Conservation (phyloP, 2,888 invertebrate species). For the Megamerina dolium region DNA sequence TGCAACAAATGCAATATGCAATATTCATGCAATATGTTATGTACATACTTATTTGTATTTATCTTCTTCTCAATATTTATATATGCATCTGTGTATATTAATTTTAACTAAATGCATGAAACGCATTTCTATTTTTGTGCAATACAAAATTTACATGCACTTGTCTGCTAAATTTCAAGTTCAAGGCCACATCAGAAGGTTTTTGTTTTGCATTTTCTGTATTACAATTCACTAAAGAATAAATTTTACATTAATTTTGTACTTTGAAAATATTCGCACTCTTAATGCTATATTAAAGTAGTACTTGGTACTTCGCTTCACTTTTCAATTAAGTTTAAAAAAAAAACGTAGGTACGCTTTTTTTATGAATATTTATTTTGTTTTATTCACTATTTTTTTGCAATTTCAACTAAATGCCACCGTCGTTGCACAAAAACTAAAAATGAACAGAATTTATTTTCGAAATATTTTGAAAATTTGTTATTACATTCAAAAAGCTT, state of each 20-base stretch:
- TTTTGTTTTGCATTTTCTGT: background rate
- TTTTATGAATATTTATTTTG: too few relatives aligned
- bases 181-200: constrained; percentile 3
- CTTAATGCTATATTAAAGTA: background rate
- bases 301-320: background rate
- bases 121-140: background rate
- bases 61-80: too few relatives aligned
- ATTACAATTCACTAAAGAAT: too few relatives aligned
- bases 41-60: too few relatives aligned
- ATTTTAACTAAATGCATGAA: too few relatives aligned
- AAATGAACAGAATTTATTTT: too few relatives aligned
- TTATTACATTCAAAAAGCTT: too few relatives aligned
- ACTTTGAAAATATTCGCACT: background rate
- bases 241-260: background rate
- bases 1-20: too few relatives aligned
- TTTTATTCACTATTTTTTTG: too few relatives aligned
- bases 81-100: too few relatives aligned
- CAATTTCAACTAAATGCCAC: constrained; percentile 12
- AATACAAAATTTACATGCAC: constrained; percentile 1
- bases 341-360: background rate
- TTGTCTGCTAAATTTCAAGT: constrained; percentile 7
- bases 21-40: too few relatives aligned
- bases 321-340: background rate
- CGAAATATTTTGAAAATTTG: too few relatives aligned
- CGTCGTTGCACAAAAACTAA: constrained; percentile 12